A percentile compares a stretch with the other conserved stretches of the same genome.
These are phyloP conservation scores for Polydrusus tereticollis DNA, from an alignment of 2,888 invertebrate genomes.

Conservation along the genomic window DNA sequence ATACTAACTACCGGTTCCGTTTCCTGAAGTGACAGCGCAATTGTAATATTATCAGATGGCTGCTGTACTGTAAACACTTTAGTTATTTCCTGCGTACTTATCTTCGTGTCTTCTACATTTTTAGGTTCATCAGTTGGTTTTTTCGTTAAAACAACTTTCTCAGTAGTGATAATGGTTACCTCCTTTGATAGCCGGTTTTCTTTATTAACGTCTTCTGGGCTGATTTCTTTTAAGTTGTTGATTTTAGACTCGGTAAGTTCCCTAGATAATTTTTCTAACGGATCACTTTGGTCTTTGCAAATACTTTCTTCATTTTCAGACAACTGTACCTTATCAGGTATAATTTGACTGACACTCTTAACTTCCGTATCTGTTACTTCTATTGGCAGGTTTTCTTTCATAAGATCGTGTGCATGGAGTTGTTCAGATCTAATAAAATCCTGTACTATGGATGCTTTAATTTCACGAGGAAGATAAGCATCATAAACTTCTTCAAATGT, in stretches of 20 bases:
- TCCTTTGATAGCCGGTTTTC: constrained; percentile 4
- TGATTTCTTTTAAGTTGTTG: background rate
- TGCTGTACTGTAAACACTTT: constrained; percentile 51
- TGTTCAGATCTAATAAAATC: constrained; percentile 29
- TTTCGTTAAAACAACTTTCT: constrained; percentile 11
- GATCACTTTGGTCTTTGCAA: background rate
- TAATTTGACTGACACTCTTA: background rate
- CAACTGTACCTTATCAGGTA: background rate
- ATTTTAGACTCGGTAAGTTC: background rate
- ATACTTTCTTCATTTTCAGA: too few relatives aligned
- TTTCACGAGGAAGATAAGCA: constrained; percentile 27
- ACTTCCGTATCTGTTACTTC: constrained; percentile 37
- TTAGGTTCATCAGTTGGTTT: background rate
- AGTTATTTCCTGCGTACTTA: constrained; percentile 22
- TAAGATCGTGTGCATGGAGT: background rate
- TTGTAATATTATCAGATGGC: constrained; percentile 63
- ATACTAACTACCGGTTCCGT: constrained; percentile 3
- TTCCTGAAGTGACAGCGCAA: constrained; percentile 56
- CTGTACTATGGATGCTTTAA: constrained; percentile 3
- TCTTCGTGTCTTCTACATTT: background rate
- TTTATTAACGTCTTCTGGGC: background rate
- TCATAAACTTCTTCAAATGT: constrained; percentile 38
- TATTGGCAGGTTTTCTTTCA: constrained; percentile 18
- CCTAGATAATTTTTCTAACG: background rate
- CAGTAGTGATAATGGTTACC: constrained; percentile 12